Evolutionary conservation across 2,797 vertebrate species (phyloP).

Genomic region (Enteromius fasciolatus): DNA sequence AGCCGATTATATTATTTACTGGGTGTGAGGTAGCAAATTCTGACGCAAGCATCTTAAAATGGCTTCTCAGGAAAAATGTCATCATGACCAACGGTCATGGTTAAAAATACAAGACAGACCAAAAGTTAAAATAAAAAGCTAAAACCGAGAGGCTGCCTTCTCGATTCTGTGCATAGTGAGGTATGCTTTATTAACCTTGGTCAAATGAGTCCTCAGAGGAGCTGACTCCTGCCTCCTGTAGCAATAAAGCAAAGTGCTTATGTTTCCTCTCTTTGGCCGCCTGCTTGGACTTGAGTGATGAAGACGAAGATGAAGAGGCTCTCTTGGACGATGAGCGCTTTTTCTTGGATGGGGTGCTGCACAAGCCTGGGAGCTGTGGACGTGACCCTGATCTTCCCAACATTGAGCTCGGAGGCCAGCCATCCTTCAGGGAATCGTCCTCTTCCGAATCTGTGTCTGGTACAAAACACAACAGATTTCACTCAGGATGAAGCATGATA

Average conservation of each 20-base stretch:
- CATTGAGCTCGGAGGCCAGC: slow-evolving; percentile 83
- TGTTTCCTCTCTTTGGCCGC: slow-evolving; percentile 87
- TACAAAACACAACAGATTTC: slow-evolving; percentile 51
- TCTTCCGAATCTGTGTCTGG: slow-evolving; percentile 96
- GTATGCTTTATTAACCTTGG: slow-evolving; percentile 95
- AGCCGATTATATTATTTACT: slow-evolving; percentile 75
- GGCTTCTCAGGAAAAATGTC: slow-evolving; percentile 60
- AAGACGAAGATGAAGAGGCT: slow-evolving; percentile 64
- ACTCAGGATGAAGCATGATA: not conserved
- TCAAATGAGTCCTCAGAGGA: slow-evolving; percentile 97
- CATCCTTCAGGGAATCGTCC: slow-evolving; percentile 83
- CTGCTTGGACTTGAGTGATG: slow-evolving; percentile 80
- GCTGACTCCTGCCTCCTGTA: slow-evolving; percentile 89
- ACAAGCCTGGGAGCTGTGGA: slow-evolving; percentile 70
- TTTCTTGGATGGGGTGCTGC: slow-evolving; percentile 77
- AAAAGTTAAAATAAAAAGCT: slow-evolving; percentile 31
- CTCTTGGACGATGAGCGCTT: slow-evolving; percentile 71
- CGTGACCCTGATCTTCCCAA: slow-evolving; percentile 68
- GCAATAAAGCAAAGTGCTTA: slow-evolving; percentile 92
- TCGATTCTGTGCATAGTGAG: slow-evolving; percentile 61
- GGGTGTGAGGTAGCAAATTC: slow-evolving; percentile 75
- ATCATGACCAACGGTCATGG: slow-evolving; percentile 42
- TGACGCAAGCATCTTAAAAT: slow-evolving; percentile 76
- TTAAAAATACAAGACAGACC: slow-evolving; percentile 33
- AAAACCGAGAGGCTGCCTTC: slow-evolving; percentile 49